Conservation (phyloP, 2,797 vertebrate genomes). For the Pteropus rufus region DNA sequence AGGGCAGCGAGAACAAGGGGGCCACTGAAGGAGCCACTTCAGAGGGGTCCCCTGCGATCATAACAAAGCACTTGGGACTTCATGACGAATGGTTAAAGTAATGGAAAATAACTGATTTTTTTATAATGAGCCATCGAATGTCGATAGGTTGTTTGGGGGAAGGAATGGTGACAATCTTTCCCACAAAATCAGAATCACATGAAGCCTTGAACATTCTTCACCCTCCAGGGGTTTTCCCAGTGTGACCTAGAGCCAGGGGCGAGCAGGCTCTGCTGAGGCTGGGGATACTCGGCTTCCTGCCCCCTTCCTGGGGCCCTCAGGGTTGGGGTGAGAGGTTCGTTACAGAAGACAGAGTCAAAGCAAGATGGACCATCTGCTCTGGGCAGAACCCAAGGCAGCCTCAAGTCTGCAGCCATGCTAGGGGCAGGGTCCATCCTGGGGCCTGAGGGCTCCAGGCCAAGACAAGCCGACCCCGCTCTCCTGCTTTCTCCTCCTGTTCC, state of each 20-base stretch:
- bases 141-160: neutral
- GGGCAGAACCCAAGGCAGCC: neutral
- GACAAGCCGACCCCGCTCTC: neutral
- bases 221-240: neutral
- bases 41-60: accelerated
- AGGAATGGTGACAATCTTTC: too few relatives aligned
- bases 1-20: neutral
- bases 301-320: neutral
- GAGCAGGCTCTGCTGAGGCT: neutral
- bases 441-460: neutral
- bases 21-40: neutral
- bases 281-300: neutral
- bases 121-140: accelerated
- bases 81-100: accelerated
- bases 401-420: neutral
- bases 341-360: neutral
- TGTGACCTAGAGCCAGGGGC: accelerated
- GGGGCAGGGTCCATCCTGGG: neutral
- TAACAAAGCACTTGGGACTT: accelerated
- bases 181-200: neutral
- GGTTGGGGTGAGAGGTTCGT: neutral
- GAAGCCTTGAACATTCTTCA: neutral
- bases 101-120: neutral
- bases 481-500: neutral
- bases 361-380: neutral